These are phyloP conservation scores for Aporophyla lueneburgensis DNA, from an alignment of 2,888 invertebrate species.

Conservation along the genomic window DNA sequence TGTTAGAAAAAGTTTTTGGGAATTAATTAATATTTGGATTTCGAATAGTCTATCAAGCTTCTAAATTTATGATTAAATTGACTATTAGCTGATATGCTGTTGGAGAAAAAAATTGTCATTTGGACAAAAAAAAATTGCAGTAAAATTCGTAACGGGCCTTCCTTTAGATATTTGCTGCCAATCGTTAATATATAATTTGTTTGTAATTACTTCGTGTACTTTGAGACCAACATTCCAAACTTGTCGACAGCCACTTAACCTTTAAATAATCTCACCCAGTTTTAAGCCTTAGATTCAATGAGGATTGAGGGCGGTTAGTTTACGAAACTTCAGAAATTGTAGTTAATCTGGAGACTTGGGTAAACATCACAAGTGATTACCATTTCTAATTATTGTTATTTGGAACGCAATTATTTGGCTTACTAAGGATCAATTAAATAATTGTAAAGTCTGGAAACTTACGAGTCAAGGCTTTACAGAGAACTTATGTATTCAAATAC, in stretches of 20 bases:
- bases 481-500: not conserved
- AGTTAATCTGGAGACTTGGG: not conserved
- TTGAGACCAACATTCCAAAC: not conserved
- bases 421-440: not conserved
- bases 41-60: not conserved
- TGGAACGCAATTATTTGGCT: no score
- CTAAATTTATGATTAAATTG: no score
- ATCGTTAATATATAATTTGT: not conserved
- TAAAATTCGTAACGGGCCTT: no score
- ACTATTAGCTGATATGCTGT: no score
- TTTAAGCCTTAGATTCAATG: not conserved
- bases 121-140: no score
- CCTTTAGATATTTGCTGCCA: not conserved
- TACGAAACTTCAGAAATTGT: not conserved
- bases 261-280: slow-evolving; percentile 13
- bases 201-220: not conserved
- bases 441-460: not conserved
- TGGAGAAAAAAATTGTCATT: no score
- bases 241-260: not conserved
- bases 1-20: not conserved
- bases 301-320: not conserved
- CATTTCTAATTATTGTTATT: not conserved
- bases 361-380: not conserved
- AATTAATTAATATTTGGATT: not conserved
- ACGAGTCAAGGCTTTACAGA: not conserved